Conservation (phyloP, 2,888 invertebrate genomes). For the Ceramica pisi region DNA sequence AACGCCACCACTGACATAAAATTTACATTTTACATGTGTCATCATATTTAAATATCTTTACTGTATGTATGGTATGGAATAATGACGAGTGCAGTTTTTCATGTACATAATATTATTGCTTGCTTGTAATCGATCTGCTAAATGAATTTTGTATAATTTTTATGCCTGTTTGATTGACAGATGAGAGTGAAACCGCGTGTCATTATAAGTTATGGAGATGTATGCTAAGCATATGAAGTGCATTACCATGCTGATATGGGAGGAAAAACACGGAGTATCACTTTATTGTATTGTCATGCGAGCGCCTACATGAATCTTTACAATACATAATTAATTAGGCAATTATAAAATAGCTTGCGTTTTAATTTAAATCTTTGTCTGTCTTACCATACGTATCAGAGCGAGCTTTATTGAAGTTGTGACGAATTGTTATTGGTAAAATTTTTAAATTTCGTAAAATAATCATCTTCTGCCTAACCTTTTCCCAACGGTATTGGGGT, state of each 20-base stretch:
- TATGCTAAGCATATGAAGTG: conserved; percentile 47
- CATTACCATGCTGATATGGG: conserved; percentile 43
- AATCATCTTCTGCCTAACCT: too few relatives aligned
- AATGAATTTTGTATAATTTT: conserved; percentile 32
- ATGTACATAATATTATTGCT: conserved; percentile 12
- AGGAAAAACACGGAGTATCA: conserved; percentile 42
- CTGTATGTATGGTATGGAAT: conserved; percentile 53
- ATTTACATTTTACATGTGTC: conserved; percentile 62
- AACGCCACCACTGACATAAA: conserved; percentile 19
- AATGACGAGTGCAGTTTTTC: conserved; percentile 48
- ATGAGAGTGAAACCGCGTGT: conserved; percentile 37
- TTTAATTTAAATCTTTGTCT: background rate
- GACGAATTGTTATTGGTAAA: too few relatives aligned
- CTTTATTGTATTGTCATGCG: conserved; percentile 51
- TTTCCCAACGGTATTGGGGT: too few relatives aligned
- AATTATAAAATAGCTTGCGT: conserved; percentile 26
- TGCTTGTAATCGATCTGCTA: conserved; percentile 15
- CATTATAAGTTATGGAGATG: conserved; percentile 44
- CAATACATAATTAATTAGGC: conserved; percentile 38
- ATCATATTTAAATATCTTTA: conserved; percentile 63
- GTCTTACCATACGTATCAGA: background rate
- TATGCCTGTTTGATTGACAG: conserved; percentile 46
- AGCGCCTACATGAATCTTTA: conserved; percentile 43
- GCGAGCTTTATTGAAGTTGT: too few relatives aligned
- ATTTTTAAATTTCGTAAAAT: too few relatives aligned